Percentiles rank a stretch among this genome's conserved stretches.
Evolutionary conservation across 2,797 vertebrate species (phyloP).

Genomic region (Anabas testudineus): DNA sequence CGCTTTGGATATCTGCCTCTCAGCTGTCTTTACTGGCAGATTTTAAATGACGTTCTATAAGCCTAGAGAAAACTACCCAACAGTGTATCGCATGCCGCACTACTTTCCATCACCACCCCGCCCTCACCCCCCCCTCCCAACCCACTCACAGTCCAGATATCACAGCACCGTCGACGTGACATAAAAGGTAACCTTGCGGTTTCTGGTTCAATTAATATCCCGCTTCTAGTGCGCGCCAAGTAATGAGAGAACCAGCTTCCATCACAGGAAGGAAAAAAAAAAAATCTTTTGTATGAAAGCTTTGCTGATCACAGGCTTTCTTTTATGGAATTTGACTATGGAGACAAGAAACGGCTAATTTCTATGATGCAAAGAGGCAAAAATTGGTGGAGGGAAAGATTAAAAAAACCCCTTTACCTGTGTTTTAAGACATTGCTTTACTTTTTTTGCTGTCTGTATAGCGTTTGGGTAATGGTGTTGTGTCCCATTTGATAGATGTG

Average conservation of each 20-base stretch:
- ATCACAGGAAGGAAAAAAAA: conserved; percentile 68
- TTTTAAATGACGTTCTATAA: conserved; percentile 72
- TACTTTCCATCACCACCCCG: conserved; percentile 35
- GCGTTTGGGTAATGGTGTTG: conserved; percentile 95
- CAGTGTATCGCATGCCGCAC: conserved; percentile 67
- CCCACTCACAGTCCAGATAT: conserved; percentile 71
- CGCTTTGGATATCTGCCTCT: conserved; percentile 70
- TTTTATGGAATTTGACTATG: conserved; percentile 76
- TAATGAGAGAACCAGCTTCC: conserved; percentile 78
- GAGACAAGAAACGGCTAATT: conserved; percentile 69
- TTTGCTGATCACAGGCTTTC: conserved; percentile 77
- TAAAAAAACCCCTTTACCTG: conserved; percentile 63
- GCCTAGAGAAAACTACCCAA: conserved; percentile 71
- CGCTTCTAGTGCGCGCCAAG: conserved; percentile 70
- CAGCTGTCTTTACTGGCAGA: conserved; percentile 67
- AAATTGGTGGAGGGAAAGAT: conserved; percentile 52
- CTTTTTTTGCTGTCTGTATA: conserved; percentile 84
- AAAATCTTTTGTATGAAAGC: conserved; percentile 69
- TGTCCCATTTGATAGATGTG: conserved; percentile 95
- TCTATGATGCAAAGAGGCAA: conserved; percentile 75
- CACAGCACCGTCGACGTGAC: conserved; percentile 72
- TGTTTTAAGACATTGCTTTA: conserved; percentile 77
- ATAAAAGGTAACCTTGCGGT: conserved; percentile 84
- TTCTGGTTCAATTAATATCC: conserved; percentile 84
- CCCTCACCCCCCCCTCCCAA: not conserved